phyloP scores from a whole-genome alignment of 2,797 vertebrate species.

The Limnodromus scolopaceus region DNA sequence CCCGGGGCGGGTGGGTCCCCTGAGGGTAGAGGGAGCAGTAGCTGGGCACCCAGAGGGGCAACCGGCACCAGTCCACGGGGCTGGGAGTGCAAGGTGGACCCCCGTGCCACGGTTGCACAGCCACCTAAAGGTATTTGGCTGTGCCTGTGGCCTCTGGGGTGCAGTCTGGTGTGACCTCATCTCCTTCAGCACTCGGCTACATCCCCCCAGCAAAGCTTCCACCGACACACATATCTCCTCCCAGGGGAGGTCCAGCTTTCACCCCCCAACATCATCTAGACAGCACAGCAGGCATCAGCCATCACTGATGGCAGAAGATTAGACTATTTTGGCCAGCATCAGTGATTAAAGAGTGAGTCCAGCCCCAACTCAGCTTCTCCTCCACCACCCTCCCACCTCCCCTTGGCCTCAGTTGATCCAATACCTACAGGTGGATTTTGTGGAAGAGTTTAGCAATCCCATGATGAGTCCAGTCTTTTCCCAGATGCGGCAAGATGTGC shows the following conservation, averaged over 20 bases:
- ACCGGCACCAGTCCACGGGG: fast-evolving
- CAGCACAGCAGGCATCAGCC: neutral
- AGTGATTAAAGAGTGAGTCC: neutral
- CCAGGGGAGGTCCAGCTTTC: neutral
- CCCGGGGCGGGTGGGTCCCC: too few species aligned
- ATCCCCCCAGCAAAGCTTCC: neutral
- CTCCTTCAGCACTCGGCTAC: too few species aligned
- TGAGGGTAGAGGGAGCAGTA: fast-evolving
- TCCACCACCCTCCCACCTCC: neutral
- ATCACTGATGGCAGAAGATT: neutral
- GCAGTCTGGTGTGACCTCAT: too few species aligned
- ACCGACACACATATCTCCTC: fast-evolving
- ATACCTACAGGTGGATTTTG: constrained; percentile 92
- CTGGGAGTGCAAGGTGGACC: neutral
- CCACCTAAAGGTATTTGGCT: fast-evolving
- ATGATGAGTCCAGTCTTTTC: constrained; percentile 97
- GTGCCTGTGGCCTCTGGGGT: neutral
- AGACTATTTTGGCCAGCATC: neutral
- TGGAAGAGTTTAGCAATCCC: constrained; percentile 94
- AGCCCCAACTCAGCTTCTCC: neutral
- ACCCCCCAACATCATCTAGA: fast-evolving
- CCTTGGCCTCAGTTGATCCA: neutral
- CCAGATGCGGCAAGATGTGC: constrained; percentile 93
- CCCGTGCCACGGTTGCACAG: fast-evolving
- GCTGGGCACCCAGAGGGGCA: neutral